Conservation (phyloP, 1,140 invertebrate genomes). For the Drosophila ironensis region DNA sequence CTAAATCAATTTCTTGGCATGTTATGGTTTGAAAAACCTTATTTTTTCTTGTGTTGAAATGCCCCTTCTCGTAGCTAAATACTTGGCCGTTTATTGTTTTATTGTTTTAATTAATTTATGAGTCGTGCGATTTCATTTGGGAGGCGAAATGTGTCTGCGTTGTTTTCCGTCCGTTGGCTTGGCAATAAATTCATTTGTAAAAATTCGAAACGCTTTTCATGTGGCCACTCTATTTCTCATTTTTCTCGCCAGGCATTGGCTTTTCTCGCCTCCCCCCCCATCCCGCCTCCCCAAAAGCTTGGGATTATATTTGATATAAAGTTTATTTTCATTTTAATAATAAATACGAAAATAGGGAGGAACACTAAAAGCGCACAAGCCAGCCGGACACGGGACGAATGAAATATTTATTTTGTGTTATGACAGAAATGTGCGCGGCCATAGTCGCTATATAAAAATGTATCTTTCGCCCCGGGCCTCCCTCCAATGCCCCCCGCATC, state of each 20-base stretch:
- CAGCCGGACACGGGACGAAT: neutral
- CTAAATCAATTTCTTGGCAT: too few relatives aligned
- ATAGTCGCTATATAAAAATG: conserved; percentile 42
- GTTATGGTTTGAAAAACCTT: too few relatives aligned
- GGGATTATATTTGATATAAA: conserved; percentile 54
- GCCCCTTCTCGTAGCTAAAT: neutral
- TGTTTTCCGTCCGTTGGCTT: conserved; percentile 25
- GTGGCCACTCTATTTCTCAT: conserved; percentile 63
- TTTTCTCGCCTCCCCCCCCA: neutral
- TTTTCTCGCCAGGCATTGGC: conserved; percentile 37
- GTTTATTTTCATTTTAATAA: conserved; percentile 74
- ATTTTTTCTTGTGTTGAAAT: too few relatives aligned
- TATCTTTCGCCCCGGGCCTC: conserved; percentile 8
- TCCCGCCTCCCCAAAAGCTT: neutral
- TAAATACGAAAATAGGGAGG: conserved; percentile 31
- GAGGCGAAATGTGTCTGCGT: conserved; percentile 14
- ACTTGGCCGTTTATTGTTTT: conserved; percentile 51
- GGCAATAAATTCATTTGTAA: conserved; percentile 74
- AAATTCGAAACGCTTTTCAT: conserved; percentile 54
- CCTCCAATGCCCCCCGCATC: too few relatives aligned
- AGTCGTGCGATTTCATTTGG: conserved; percentile 59
- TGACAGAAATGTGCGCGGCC: conserved; percentile 71
- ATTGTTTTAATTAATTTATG: conserved; percentile 69
- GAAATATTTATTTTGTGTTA: conserved; percentile 72
- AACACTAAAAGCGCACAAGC: neutral